Evolutionary conservation across 2,888 invertebrate species (phyloP).

Genomic region (Mythimna lalbum): DNA sequence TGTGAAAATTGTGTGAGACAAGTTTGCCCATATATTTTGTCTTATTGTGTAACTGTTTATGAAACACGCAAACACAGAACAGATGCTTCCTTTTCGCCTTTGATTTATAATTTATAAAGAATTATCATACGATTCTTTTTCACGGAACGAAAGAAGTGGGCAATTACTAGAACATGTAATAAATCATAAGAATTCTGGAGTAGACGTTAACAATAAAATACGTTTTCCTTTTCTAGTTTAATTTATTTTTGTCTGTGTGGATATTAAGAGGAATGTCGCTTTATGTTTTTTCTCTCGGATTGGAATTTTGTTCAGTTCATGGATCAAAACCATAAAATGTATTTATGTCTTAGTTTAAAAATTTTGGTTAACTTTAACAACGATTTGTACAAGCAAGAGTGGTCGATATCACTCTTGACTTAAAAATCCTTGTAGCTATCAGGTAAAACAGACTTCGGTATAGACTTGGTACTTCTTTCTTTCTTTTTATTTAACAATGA

Average conservation of each 20-base stretch:
- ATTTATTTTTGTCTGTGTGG: constrained; percentile 37
- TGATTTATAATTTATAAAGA: constrained; percentile 73
- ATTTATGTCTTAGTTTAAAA: not conserved
- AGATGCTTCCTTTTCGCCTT: constrained; percentile 77
- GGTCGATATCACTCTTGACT: too few relatives aligned
- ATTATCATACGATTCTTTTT: constrained; percentile 65
- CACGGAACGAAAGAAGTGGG: constrained; percentile 57
- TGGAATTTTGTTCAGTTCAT: not conserved
- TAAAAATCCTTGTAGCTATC: too few relatives aligned
- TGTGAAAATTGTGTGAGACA: constrained; percentile 72
- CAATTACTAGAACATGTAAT: constrained; percentile 52
- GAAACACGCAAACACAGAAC: constrained; percentile 72
- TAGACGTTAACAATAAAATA: constrained; percentile 44
- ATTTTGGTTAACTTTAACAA: not conserved
- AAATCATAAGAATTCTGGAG: constrained; percentile 53
- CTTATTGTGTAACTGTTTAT: constrained; percentile 75
- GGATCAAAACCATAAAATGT: not conserved
- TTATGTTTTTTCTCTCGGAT: constrained; percentile 6
- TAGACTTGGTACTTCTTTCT: too few relatives aligned
- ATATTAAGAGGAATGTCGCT: not conserved
- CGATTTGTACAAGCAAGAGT: too few relatives aligned
- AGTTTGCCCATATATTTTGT: constrained; percentile 73
- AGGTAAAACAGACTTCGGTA: too few relatives aligned
- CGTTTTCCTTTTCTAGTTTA: constrained; percentile 35
- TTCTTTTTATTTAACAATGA: too few relatives aligned